Percentiles rank a stretch among this genome's conserved stretches.
Conservation (phyloP, 1,140 invertebrate genomes). For the Drosophila santomea region DNA sequence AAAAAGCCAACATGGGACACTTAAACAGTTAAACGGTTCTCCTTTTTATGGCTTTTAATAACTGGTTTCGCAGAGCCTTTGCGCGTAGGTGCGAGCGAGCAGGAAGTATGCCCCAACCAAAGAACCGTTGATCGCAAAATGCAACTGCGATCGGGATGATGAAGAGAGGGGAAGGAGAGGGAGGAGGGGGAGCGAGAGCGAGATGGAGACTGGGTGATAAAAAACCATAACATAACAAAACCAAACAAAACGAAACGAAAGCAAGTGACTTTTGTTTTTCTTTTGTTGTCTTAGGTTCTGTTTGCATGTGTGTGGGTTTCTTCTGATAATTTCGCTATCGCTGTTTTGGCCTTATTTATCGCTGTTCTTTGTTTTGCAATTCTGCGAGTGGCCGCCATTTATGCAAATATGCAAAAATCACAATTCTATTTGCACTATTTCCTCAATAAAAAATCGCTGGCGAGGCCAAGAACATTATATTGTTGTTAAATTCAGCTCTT, state of each 20-base stretch:
- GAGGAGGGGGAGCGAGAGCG: slow-evolving; percentile 4
- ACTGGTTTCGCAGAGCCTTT: slow-evolving; percentile 58
- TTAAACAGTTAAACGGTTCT: slow-evolving; percentile 50
- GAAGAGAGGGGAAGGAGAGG: background rate
- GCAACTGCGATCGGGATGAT: slow-evolving; percentile 2
- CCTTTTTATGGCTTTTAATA: slow-evolving; percentile 54
- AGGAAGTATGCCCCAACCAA: slow-evolving; percentile 27
- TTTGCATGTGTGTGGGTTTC: slow-evolving; percentile 39
- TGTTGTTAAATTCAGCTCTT: slow-evolving; percentile 30
- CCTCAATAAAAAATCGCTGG: slow-evolving; percentile 48
- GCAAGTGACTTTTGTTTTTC: slow-evolving; percentile 61
- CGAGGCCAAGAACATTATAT: slow-evolving; percentile 17
- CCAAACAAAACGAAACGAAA: slow-evolving; percentile 60
- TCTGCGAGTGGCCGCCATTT: slow-evolving; percentile 52
- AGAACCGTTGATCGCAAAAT: slow-evolving; percentile 55
- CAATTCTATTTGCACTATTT: slow-evolving; percentile 55
- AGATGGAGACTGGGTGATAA: slow-evolving; percentile 7
- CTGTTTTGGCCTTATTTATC: slow-evolving; percentile 38
- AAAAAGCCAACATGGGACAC: slow-evolving; percentile 39
- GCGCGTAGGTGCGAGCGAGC: slow-evolving; percentile 42
- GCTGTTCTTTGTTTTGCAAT: slow-evolving; percentile 47
- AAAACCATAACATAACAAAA: slow-evolving; percentile 14
- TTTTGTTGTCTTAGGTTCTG: slow-evolving; percentile 71
- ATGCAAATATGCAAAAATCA: slow-evolving; percentile 67
- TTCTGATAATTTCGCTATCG: slow-evolving; percentile 60